Evolutionary conservation across 2,113 vertebrate genomes (phyloP).

Genomic region (Andinoacara biseriatus): DNA sequence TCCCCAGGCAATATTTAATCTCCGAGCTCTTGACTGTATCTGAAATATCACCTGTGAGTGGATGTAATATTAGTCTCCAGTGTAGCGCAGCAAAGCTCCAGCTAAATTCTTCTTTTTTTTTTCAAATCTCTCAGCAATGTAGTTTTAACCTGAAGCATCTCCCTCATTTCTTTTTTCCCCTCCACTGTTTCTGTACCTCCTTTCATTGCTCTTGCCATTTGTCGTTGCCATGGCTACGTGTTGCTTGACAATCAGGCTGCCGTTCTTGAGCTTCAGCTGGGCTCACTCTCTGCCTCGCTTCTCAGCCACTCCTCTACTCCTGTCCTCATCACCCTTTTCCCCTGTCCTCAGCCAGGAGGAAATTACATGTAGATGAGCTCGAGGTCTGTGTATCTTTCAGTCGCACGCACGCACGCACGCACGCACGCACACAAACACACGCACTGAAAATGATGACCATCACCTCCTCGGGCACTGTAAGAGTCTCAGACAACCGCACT

Average conservation of each 20-base stretch:
- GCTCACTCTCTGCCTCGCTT: slow-evolving; percentile 31
- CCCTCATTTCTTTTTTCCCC: slow-evolving; percentile 23
- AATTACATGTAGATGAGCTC: slow-evolving; percentile 67
- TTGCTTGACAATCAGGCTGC: slow-evolving; percentile 69
- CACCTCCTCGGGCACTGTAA: slow-evolving; percentile 25
- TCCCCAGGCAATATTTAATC: slow-evolving; percentile 50
- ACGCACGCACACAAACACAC: neutral
- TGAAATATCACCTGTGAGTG: slow-evolving; percentile 48
- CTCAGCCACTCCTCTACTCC: slow-evolving; percentile 37
- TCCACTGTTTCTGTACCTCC: slow-evolving; percentile 43
- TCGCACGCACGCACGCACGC: neutral
- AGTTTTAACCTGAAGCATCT: slow-evolving; percentile 50
- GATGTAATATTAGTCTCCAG: slow-evolving; percentile 40
- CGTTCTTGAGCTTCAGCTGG: slow-evolving; percentile 55
- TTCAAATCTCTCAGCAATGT: slow-evolving; percentile 10
- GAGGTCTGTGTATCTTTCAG: slow-evolving; percentile 32
- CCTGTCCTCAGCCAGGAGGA: slow-evolving; percentile 46
- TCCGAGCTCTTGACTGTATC: slow-evolving; percentile 24
- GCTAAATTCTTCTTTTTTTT: slow-evolving; percentile 6
- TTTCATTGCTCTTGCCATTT: slow-evolving; percentile 42
- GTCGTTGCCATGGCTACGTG: slow-evolving; percentile 72
- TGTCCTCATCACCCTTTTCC: slow-evolving; percentile 43
- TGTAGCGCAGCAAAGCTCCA: slow-evolving; percentile 23
- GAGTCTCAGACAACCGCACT: slow-evolving; percentile 24
- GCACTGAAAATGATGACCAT: neutral